These are phyloP conservation scores for Eilema sororculum DNA, from an alignment of 2,888 invertebrate genomes.

Conservation along the genomic window DNA sequence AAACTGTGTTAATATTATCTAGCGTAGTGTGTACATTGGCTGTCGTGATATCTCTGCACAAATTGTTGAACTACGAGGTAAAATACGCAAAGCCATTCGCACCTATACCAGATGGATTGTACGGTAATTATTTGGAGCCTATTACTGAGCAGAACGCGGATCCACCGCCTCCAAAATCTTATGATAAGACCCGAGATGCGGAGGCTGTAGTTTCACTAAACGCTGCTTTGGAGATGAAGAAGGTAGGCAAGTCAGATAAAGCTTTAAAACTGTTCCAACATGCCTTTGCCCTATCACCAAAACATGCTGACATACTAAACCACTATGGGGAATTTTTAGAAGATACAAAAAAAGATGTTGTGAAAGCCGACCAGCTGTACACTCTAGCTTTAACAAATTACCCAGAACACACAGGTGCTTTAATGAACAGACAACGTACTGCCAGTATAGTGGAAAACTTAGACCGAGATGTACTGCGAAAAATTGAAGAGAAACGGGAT, in stretches of 20 bases:
- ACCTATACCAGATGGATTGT: conserved; percentile 77
- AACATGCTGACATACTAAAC: conserved; percentile 96
- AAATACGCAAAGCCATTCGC: conserved; percentile 77
- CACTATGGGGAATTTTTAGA: conserved; percentile 98
- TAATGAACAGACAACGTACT: conserved; percentile 94
- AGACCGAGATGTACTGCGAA: conserved; percentile 92
- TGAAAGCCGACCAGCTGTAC: conserved; percentile 96
- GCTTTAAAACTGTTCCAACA: conserved; percentile 95
- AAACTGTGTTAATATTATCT: conserved; percentile 78
- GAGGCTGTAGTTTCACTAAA: conserved; percentile 95
- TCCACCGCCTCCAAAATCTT: conserved; percentile 51
- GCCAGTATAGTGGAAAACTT: conserved; percentile 95
- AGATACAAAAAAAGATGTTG: conserved; percentile 93
- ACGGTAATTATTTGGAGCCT: conserved; percentile 76
- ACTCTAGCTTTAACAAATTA: conserved; percentile 93
- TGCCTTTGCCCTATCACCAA: conserved; percentile 95
- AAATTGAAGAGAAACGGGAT: conserved; percentile 95
- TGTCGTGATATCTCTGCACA: conserved; percentile 76
- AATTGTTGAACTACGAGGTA: conserved; percentile 73
- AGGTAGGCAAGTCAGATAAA: conserved; percentile 93
- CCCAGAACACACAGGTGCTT: conserved; percentile 93
- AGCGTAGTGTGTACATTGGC: conserved; percentile 79
- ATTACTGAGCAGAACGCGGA: conserved; percentile 63
- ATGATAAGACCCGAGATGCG: conserved; percentile 72
- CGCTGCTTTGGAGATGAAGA: conserved; percentile 94